A percentile compares a stretch with the other conserved stretches of the same genome.
Conservation (phyloP, 2,113 vertebrate species). For the Ursus arctos region DNA sequence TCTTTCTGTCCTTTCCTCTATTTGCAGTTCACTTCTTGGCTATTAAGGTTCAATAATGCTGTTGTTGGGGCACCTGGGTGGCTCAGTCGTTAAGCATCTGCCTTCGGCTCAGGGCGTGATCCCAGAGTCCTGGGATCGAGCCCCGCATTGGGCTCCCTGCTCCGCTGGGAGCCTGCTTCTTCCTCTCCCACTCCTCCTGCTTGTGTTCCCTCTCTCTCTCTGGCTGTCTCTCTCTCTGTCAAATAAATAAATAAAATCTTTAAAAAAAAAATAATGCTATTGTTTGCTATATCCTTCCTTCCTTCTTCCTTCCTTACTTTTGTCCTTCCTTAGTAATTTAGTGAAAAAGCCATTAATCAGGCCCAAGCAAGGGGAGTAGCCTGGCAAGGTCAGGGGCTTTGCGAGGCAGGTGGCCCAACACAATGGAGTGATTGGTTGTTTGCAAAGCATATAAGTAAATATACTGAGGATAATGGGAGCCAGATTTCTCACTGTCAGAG, state of each 20-base stretch:
- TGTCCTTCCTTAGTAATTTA: background rate
- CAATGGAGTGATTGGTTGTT: background rate
- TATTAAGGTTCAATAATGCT: constrained; percentile 35
- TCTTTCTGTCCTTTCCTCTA: background rate
- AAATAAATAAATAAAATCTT: too few relatives aligned
- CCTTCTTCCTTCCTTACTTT: background rate
- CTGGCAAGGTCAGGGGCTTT: background rate
- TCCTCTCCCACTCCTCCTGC: too few relatives aligned
- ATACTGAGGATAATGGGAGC: background rate
- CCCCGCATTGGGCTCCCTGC: too few relatives aligned
- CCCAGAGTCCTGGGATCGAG: too few relatives aligned
- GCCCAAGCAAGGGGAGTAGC: background rate
- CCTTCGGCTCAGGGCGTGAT: too few relatives aligned
- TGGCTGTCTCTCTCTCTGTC: too few relatives aligned
- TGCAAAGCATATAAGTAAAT: background rate
- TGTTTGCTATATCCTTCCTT: background rate
- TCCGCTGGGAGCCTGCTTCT: too few relatives aligned
- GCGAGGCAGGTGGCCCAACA: background rate
- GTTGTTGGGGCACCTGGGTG: background rate
- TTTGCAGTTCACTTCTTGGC: background rate
- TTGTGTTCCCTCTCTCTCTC: too few relatives aligned
- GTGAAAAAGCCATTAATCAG: background rate
- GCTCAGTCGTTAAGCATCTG: too few relatives aligned
- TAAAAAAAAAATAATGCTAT: background rate
- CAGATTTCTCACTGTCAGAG: background rate